A percentile compares a stretch with the other conserved stretches of the same genome.
Evolutionary conservation across 1,140 invertebrate species (phyloP).

Genomic region (Drosophila lowei): DNA sequence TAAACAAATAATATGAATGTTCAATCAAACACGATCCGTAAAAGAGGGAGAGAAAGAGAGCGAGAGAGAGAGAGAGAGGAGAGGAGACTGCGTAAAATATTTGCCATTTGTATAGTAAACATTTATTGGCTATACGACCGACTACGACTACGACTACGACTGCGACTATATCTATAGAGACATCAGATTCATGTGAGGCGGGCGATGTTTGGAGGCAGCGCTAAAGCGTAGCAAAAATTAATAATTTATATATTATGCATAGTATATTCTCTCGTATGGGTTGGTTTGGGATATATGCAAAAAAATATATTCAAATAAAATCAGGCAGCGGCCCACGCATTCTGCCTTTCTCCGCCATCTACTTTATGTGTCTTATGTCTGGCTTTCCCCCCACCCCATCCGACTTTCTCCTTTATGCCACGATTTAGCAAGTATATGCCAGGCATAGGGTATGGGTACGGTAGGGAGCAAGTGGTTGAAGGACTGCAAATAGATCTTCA

Average conservation of each 20-base stretch:
- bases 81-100: constrained; percentile 39
- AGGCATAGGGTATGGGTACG: no score
- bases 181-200: constrained; percentile 62
- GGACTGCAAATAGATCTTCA: no score
- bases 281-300: no score
- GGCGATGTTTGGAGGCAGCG: constrained; percentile 38
- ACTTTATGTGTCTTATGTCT: background rate
- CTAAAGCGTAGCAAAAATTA: constrained; percentile 65
- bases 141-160: no score
- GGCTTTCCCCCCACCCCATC: background rate
- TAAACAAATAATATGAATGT: constrained; percentile 26
- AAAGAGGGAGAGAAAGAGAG: no score
- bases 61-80: no score
- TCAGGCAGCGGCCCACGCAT: constrained; percentile 27
- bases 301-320: constrained; percentile 28
- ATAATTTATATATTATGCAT: constrained; percentile 75
- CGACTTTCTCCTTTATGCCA: background rate
- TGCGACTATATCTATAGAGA: constrained; percentile 55
- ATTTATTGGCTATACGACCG: constrained; percentile 36
- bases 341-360: constrained; percentile 2
- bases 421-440: no score
- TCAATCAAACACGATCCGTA: constrained; percentile 7
- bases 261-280: constrained; percentile 3
- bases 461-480: no score
- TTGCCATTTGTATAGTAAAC: constrained; percentile 57